Evolutionary conservation across 2,113 vertebrate genomes (phyloP).

Genomic region (Brachirus orientalis): DNA sequence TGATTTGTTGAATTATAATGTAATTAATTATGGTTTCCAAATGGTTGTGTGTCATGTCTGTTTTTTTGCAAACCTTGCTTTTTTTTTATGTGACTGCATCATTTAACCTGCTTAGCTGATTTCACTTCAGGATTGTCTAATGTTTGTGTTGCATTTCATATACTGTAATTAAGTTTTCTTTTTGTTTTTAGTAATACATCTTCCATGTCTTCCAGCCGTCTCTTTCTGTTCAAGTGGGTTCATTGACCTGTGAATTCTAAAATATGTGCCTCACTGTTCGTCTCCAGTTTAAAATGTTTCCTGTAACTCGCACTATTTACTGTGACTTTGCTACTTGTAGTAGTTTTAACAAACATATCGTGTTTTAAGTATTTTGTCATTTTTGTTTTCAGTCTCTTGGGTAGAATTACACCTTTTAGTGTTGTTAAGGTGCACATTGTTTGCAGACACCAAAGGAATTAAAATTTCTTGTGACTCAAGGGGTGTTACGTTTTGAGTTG

Average conservation of each 20-base stretch:
- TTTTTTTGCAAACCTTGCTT: not conserved
- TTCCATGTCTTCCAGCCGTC: not conserved
- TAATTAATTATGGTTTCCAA: conserved; percentile 27
- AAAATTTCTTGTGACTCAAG: conserved; percentile 75
- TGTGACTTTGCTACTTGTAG: conserved; percentile 54
- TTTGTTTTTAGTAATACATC: conserved; percentile 3
- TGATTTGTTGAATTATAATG: conserved; percentile 32
- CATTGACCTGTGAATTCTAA: conserved; percentile 50
- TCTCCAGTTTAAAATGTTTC: conserved; percentile 22
- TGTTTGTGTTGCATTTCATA: conserved; percentile 8
- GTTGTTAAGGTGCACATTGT: conserved; percentile 55
- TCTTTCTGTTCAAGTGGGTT: conserved; percentile 13
- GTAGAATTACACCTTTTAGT: conserved; percentile 40
- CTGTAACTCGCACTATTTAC: conserved; percentile 38
- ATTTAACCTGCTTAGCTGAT: conserved; percentile 21
- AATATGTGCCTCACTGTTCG: conserved; percentile 61
- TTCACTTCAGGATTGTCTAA: not conserved
- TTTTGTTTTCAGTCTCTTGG: conserved; percentile 33
- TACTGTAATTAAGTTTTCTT: not conserved
- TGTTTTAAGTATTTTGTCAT: conserved; percentile 32
- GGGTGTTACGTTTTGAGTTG: conserved; percentile 27
- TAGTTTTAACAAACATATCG: conserved; percentile 53
- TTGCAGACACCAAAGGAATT: conserved; percentile 82
- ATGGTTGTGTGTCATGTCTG: conserved; percentile 9
- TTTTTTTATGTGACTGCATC: conserved; percentile 12